Base-by-base conservation (phyloP, 2,113 vertebrate species). In the Oryzias celebensis region DNA sequence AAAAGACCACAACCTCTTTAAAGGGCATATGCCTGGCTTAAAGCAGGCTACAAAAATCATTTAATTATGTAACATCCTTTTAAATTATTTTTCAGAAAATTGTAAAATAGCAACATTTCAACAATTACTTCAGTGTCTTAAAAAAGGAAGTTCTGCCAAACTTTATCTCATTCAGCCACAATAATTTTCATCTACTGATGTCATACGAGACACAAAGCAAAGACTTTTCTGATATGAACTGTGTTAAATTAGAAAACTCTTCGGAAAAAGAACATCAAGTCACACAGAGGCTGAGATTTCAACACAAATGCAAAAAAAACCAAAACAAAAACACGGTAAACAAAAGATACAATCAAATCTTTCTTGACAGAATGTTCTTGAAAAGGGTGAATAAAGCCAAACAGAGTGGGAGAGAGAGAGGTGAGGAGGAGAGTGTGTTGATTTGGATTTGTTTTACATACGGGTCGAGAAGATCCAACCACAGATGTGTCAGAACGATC, bases 381-480 rank as follows among this genome's bases (percentile, higher is more conserved):
- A 84, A 81, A 86, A 77, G 85, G 65, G 80, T 83, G 78, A 73
- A 63, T 81, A 68, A 81, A 82, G 81, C 62, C 77, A 87, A 81
- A 83, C 71, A 84, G 57, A 85, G 69, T 72, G 80, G 74, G 65
- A 68, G 58, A 77, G 78, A 76, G 62, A 82, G 62, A 76, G 69
- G 68, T 71, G 58, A 66, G 70, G 78, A 83, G 61, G 64, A 75
- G 71, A 78, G 85, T 67, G 89, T 82, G 82, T 85, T 90, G 80
- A 65, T 85, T 83, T 68, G 78, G 84, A 76, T 87, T 91, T 90
- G 84, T 90, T 95, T 97, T 99, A 98, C 97, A 98, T 98, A 99
- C 96, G 95, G 96, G 94, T 98, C 98, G 98, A 89, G 97, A 96
- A 83, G 97, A 92, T 95, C 96, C 97, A 90, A 94, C 94, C 93